Evolutionary conservation across 2,113 vertebrate species (phyloP), one percentile per base, ranked within the genome.

Genomic region (Paradoxurus hermaphroditus): DNA sequence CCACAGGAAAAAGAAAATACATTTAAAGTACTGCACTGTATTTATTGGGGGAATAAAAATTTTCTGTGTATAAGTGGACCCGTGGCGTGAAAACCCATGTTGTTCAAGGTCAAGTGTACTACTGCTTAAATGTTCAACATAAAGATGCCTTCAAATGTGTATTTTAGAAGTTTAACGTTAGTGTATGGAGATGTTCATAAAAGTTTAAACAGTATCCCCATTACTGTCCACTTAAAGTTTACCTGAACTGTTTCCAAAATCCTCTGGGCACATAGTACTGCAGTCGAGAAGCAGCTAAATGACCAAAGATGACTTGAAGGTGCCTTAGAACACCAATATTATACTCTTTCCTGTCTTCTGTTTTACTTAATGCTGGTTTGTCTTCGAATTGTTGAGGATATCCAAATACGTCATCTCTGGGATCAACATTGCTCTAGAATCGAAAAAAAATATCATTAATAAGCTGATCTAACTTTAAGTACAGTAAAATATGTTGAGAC

Each of bases 161-260:
- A 56, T 81, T 82, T 89, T 79, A 86, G 15, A 97, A 93, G 39
- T 93, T 91, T 82, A 63, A 90, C 0, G 2, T 75, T 89, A 88
- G 73, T 56, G 23, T 72, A 39, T 0, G 36, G 53, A 92, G 31
- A 77, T 27, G 68, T 31, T 94, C 46, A 84, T 46, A 44, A 82
- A 96, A 67, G 83, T 75, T 97, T 90, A 97, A 81, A 46, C 87
- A 95, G 27, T 78, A 91, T 53, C 25, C 31, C 41, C 78, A 91
- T 53, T 84, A 84, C 7, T 49, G 62, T 46, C 29, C 25, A 86
- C 14, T 31, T 49, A 92, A 21, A 88, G n/a, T 83, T 98, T 98
- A 99, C 99, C 99, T 99, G 97, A 99, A 99, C 93, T 99, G 99
- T 98, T 99, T 99, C 99, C 99, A 99, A 99, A 99, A 99, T 73